Conservation (phyloP, 2,888 invertebrate genomes). For the Criorhina ranunculi region DNA sequence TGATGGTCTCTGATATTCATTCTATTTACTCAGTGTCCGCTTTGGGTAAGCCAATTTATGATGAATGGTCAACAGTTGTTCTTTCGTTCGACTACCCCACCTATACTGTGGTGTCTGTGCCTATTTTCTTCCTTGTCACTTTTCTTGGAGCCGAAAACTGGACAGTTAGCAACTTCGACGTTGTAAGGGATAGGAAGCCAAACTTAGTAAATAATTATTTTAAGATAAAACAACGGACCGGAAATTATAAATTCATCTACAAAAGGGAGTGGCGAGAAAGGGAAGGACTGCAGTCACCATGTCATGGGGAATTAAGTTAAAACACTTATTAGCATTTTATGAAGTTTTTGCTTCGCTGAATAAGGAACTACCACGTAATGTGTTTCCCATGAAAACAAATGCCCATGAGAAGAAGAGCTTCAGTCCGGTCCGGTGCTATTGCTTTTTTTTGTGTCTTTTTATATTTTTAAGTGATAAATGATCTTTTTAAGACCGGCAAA, state of each 20-base stretch:
- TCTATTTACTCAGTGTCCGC: conserved; percentile 8
- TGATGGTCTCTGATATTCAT: conserved; percentile 26
- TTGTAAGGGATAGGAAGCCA: conserved; percentile 18
- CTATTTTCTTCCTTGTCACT: conserved; percentile 20
- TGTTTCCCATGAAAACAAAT: conserved; percentile 45
- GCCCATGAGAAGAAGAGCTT: not conserved
- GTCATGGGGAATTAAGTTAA: conserved; percentile 71
- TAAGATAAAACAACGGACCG: conserved; percentile 38
- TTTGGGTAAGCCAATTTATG: conserved; percentile 58
- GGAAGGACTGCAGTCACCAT: conserved; percentile 36
- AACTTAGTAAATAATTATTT: conserved; percentile 66
- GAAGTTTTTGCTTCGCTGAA: conserved; percentile 58
- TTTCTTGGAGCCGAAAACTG: conserved; percentile 12
- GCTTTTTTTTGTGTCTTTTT: conserved; percentile 16
- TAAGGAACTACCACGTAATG: conserved; percentile 44
- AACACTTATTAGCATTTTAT: conserved; percentile 71
- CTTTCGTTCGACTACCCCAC: too few relatives aligned
- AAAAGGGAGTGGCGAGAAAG: not conserved
- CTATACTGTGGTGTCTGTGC: not conserved
- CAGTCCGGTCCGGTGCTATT: not conserved
- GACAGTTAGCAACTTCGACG: conserved; percentile 15
- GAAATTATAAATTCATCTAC: conserved; percentile 62
- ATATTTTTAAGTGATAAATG: conserved; percentile 54
- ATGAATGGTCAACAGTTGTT: conserved; percentile 61
- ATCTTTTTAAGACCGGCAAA: conserved; percentile 46